Base-by-base conservation (phyloP, 1,140 invertebrate genomes). In the Drosophila arawakana region DNA sequence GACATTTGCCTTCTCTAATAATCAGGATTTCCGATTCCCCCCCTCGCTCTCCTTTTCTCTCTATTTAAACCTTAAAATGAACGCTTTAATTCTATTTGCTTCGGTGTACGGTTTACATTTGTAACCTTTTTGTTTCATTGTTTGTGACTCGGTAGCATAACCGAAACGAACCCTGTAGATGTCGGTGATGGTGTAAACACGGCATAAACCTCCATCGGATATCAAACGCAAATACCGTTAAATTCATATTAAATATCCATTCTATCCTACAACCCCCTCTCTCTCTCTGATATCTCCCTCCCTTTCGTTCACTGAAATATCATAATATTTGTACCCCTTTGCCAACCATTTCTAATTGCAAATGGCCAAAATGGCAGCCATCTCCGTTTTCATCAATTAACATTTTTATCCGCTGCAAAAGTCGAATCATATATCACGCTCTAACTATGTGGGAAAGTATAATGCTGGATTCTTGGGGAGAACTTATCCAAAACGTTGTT, bases 1-100 rank as follows among this genome's bases (percentile, higher is more conserved):
- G 83, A 88, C 83, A 86, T 88, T 86, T 86, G 76, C 76, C 80
- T 73, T 77, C 80, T 83, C 80, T 83, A 86, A 86, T 89, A 89
- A 80, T 88, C 80, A 77, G 83, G 83, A 86, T 67, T 80, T 86
- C 83, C 83, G 84, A 88, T 75, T 41, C 25, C 5, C 25, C 25
- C 25, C 1, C 2, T 21, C 18, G 0, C 25, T 30, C 25, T 30
- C 25, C 1, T 2, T 30, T 2, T 30, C 25, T 30, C 25, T 30
- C 25, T 61, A 61, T 75, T 67, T 63, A 70, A 49, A 88, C 80
- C 57, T 63, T 54, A 43, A 71, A 74, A 80, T 71, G 60, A 57
- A 88, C 84, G 83, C 83, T 86, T 88, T 88, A 88, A 86, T 65
- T 39, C 46, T 41, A 89, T 86, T 86, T 55, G 84, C 43, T 66